Conservation (phyloP, 2,888 invertebrate genomes). For the Clusia tigrina region DNA sequence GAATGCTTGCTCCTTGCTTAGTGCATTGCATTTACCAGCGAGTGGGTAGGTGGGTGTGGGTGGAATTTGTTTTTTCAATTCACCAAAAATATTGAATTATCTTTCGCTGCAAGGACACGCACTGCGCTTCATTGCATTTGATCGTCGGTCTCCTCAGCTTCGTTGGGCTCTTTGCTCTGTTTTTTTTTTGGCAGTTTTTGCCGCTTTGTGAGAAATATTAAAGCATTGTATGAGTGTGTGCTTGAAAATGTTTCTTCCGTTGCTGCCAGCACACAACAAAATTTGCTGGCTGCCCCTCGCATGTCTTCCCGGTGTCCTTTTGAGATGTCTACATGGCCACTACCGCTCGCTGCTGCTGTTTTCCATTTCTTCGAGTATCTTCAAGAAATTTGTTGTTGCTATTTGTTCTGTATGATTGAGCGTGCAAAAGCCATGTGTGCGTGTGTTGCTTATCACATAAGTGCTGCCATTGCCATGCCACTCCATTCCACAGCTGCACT, state of each 20-base stretch:
- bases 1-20: neutral
- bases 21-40: neutral
- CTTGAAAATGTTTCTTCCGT: neutral
- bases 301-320: neutral
- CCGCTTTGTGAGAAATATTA: neutral
- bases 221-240: neutral
- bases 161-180: neutral
- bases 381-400: conserved; percentile 9
- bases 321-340: neutral
- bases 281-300: too few relatives aligned
- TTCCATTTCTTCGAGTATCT: neutral
- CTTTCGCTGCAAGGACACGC: conserved; percentile 1
- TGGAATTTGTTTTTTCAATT: neutral
- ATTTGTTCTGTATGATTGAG: neutral
- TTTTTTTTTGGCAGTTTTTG: neutral
- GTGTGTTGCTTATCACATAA: neutral
- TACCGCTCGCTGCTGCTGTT: neutral
- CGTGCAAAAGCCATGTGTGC: neutral
- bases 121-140: conserved; percentile 17
- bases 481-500: neutral
- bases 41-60: neutral
- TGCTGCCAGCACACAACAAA: neutral
- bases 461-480: neutral
- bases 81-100: conserved; percentile 21
- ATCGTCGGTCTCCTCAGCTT: neutral